phyloP scores from a whole-genome alignment of 2,888 invertebrate genomes.

The Selenia dentaria region DNA sequence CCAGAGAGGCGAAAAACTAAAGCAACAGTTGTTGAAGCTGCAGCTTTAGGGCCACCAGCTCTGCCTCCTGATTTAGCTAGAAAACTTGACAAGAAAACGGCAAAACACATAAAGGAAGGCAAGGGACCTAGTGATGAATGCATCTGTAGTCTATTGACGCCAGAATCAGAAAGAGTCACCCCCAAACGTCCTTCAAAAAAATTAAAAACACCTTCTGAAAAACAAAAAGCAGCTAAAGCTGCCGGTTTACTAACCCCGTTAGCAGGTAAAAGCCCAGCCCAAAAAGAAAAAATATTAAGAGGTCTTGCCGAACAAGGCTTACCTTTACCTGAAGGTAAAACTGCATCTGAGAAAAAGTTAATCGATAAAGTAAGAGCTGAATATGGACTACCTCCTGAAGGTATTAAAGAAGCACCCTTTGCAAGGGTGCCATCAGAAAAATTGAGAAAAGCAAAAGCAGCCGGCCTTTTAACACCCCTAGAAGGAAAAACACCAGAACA shows the following conservation, averaged over 20 bases:
- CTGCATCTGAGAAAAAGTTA: constrained; percentile 32
- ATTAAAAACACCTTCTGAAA: constrained; percentile 23
- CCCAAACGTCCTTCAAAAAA: constrained; percentile 24
- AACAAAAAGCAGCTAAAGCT: constrained; percentile 30
- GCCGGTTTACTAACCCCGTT: constrained; percentile 38
- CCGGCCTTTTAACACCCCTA: constrained; percentile 28
- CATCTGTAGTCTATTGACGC: constrained; percentile 43
- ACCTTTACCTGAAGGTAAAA: constrained; percentile 33
- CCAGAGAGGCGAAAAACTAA: constrained; percentile 18
- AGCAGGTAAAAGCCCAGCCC: constrained; percentile 36
- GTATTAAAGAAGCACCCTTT: not conserved
- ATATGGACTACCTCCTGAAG: not conserved
- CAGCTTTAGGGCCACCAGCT: not conserved
- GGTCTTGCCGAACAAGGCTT: constrained; percentile 30
- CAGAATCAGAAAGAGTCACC: constrained; percentile 33
- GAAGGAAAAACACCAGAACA: constrained; percentile 35
- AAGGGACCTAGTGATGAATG: constrained; percentile 50
- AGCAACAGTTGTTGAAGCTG: not conserved
- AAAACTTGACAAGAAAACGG: constrained; percentile 29
- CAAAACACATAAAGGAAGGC: constrained; percentile 44
- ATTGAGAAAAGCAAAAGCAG: constrained; percentile 5
- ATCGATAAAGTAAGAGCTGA: constrained; percentile 19
- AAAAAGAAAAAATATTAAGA: constrained; percentile 41
- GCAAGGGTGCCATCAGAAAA: constrained; percentile 24
- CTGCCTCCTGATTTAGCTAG: constrained; percentile 24